Evolutionary conservation across 92 coral and sea anemone genomes (phyloP), one percentile per base, ranked within the genome.

Genomic region (Epizoanthus fatuus): DNA sequence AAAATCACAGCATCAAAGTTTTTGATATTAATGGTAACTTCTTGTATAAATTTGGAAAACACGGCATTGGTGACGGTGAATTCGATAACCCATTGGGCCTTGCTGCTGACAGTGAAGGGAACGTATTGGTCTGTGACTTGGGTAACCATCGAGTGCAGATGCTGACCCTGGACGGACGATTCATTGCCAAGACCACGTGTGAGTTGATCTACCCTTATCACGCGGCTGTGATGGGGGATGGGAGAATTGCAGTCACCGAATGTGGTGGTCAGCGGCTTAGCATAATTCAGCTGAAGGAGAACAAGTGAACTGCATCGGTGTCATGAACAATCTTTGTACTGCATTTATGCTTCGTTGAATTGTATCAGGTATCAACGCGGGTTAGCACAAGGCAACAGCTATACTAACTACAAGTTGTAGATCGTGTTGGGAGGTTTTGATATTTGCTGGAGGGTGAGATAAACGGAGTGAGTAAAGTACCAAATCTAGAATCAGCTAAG

Each of bases 11-110:
- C 38, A 12, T n/a, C 32, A 38, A 40, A 47, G 20, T 59, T 42
- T 45, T 22, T 35, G 47, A 39, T 39, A 39, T 8, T 14, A n/a
- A 53, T 69, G 87, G 87, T 70, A 53, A 69, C 40, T 83, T 83
- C 54, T 20, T 69, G 25, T 69, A 65, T 42, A 70, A 75, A n/a
- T 83, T 83, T 57, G 87, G 87, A 54, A 69, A 54, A 6, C 51
- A 83, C 29, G 87, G 87, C 40, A 66, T 10, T 35, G 87, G 79
- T 4, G 10, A 15, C 22, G 87, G 87, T 5, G 69, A 83, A 40
- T 69, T 83, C 19, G 54, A 75, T 4, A 49, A 54, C 69, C 87
- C 87, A 12, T 54, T 67, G 38, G 79, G 87, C 54, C 49, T 83
- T 16, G 87, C 87, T 19, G 87, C 76, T 58, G 57, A 69, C 16